Conservation (phyloP, 2,888 invertebrate species). For the Idaea straminata region DNA sequence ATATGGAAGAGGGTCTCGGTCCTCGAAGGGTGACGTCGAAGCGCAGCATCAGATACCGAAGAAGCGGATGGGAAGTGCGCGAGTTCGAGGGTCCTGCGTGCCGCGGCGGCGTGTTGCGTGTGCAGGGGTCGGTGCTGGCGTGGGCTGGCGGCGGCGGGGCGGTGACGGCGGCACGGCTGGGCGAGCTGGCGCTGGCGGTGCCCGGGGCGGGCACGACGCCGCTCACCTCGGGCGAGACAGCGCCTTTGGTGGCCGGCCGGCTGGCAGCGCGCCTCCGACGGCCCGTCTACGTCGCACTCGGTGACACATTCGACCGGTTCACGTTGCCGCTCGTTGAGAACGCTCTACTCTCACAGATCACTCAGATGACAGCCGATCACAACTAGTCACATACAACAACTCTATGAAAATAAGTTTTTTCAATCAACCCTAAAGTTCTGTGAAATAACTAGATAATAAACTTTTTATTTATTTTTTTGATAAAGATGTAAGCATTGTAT, state of each 20-base stretch:
- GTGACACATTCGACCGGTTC: constrained; percentile 39
- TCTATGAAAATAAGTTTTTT: too few species aligned
- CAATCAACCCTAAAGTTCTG: too few species aligned
- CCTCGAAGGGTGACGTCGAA: constrained; percentile 43
- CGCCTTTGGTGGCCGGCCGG: constrained; percentile 36
- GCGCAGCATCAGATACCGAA: constrained; percentile 43
- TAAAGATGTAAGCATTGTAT: too few species aligned
- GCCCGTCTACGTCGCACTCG: constrained; percentile 48
- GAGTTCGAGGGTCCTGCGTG: constrained; percentile 12
- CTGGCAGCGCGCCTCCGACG: constrained; percentile 38
- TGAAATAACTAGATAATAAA: too few species aligned
- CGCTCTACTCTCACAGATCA: constrained; percentile 37
- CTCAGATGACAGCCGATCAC: too few species aligned
- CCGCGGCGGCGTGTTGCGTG: constrained; percentile 32
- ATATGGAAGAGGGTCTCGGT: constrained; percentile 15
- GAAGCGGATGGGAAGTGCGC: constrained; percentile 53
- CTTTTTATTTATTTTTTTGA: too few species aligned
- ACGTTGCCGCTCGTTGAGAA: constrained; percentile 39
- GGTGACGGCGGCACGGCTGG: constrained; percentile 30
- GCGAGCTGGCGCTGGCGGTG: constrained; percentile 47
- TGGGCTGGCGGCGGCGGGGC: constrained; percentile 49
- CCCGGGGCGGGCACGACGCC: constrained; percentile 34
- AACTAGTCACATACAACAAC: too few species aligned
- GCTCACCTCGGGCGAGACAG: constrained; percentile 32
- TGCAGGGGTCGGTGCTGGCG: constrained; percentile 52